These are phyloP conservation scores for Brotula barbata DNA, from an alignment of 2,797 vertebrate species.

Conservation along the genomic window DNA sequence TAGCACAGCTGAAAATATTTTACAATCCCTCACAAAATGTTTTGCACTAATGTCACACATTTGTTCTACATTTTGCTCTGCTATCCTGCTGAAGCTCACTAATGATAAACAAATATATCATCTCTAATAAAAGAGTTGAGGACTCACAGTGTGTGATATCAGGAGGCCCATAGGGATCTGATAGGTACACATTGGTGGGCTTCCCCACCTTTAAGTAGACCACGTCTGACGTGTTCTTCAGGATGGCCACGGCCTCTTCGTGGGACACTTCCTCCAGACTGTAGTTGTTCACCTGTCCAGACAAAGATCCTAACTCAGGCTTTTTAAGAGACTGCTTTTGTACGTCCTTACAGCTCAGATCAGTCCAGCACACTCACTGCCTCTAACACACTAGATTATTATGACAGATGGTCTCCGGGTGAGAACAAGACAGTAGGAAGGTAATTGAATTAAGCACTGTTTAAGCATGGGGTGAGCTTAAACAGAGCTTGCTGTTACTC, in stretches of 20 bases:
- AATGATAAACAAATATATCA: background rate
- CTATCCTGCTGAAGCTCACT: background rate
- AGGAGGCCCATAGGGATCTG: conserved; percentile 94
- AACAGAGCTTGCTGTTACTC: conserved; percentile 19
- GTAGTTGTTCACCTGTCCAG: conserved; percentile 92
- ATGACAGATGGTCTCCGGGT: conserved; percentile 63
- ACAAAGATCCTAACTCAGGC: conserved; percentile 19
- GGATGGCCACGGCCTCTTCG: conserved; percentile 93
- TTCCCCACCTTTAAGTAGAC: conserved; percentile 97
- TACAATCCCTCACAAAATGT: background rate
- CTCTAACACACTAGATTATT: conserved; percentile 60
- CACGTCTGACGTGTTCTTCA: conserved; percentile 96
- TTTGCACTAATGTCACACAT: background rate
- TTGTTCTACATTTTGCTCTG: background rate
- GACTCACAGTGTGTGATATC: conserved; percentile 97
- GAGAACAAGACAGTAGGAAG: conserved; percentile 40
- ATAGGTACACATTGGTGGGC: conserved; percentile 94
- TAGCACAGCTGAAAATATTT: background rate
- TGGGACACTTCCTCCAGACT: conserved; percentile 96
- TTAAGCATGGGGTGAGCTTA: conserved; percentile 49
- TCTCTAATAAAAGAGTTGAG: conserved; percentile 4
- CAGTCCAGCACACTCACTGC: conserved; percentile 20
- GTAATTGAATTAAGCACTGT: conserved; percentile 68
- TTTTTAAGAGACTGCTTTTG: background rate
- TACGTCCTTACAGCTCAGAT: conserved; percentile 33